Percentiles rank a stretch among this genome's conserved stretches.
Evolutionary conservation across 2,797 vertebrate genomes (phyloP).

Genomic region (Anableps anableps): DNA sequence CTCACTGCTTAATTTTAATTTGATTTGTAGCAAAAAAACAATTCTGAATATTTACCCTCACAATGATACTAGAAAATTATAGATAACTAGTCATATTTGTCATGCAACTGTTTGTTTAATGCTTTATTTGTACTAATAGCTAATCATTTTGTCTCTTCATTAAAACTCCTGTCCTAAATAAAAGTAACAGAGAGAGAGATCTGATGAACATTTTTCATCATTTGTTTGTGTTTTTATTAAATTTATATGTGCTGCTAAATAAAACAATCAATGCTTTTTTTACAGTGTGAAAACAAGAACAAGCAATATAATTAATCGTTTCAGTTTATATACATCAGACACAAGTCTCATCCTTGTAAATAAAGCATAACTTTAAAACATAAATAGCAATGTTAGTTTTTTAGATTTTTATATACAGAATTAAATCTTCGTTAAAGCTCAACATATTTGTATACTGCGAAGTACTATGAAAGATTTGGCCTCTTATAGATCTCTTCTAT

Average conservation of each 20-base stretch:
- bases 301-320: background rate
- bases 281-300: background rate
- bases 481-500: background rate
- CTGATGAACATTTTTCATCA: conserved; percentile 11
- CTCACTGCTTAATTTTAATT: conserved; percentile 2
- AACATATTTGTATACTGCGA: background rate
- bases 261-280: background rate
- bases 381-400: background rate
- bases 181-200: background rate
- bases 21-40: background rate
- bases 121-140: conserved; percentile 5
- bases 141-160: background rate
- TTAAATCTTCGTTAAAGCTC: background rate
- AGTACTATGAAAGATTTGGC: background rate
- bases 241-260: background rate
- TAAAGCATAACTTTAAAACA: conserved; percentile 18
- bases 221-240: background rate
- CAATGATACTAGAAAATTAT: background rate
- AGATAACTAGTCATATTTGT: background rate
- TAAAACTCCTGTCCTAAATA: background rate
- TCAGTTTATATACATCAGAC: background rate
- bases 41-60: conserved; percentile 1
- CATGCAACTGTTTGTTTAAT: background rate
- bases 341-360: background rate
- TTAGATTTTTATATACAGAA: background rate